Percentiles rank a stretch among this genome's conserved stretches.
Evolutionary conservation across 2,888 invertebrate species (phyloP).

Genomic region (Deilephila porcellus): DNA sequence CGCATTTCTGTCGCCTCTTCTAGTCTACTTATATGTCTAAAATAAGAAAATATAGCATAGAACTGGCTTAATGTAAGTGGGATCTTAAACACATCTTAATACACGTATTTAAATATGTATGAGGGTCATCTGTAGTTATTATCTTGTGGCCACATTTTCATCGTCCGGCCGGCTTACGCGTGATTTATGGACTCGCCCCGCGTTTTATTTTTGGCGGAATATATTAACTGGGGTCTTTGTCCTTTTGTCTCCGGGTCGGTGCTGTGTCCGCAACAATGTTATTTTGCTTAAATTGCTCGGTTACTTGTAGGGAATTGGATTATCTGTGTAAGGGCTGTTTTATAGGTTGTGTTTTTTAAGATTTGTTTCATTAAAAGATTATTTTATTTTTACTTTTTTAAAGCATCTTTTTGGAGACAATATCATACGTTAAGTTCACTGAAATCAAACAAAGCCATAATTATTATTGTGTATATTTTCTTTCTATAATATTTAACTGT

Average conservation of each 20-base stretch:
- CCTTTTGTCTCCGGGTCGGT: neutral
- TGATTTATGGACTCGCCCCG: slow-evolving; percentile 39
- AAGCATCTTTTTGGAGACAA: no score
- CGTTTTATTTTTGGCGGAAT: slow-evolving; percentile 28
- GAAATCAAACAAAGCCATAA: no score
- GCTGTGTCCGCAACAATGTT: neutral
- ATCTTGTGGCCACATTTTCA: slow-evolving; percentile 33
- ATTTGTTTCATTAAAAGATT: neutral
- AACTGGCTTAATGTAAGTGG: no score
- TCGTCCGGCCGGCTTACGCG: slow-evolving; percentile 42
- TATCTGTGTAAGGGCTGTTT: neutral
- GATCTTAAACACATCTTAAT: no score
- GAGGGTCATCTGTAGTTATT: neutral
- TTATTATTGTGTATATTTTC: no score
- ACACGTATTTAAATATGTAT: no score
- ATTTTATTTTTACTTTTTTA: no score
- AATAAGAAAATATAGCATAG: no score
- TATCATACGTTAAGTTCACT: no score
- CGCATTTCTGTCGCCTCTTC: no score
- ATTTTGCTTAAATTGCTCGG: neutral
- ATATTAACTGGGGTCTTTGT: slow-evolving; percentile 21
- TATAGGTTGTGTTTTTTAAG: neutral
- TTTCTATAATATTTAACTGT: no score
- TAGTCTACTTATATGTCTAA: no score
- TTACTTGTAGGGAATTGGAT: neutral